Conservation (phyloP, 1,140 invertebrate genomes). For the Apis laboriosa region DNA sequence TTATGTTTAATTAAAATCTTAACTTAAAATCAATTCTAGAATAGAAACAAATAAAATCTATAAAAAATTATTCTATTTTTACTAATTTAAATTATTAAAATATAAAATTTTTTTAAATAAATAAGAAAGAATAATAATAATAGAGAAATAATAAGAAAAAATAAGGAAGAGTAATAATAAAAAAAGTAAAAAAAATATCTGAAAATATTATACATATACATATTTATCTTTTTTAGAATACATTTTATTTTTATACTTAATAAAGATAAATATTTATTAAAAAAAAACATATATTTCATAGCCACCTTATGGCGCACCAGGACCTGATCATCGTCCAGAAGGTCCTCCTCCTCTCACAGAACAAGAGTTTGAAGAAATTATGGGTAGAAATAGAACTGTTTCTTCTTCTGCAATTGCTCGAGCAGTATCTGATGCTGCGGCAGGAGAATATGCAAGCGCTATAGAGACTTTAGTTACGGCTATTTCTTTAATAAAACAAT, state of each 20-base stretch:
- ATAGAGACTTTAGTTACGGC: conserved; percentile 99
- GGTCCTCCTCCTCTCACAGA: conserved; percentile 89
- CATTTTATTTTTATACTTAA: not conserved
- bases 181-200: too few species aligned
- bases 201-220: too few species aligned
- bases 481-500: conserved; percentile 99
- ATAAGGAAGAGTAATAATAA: too few species aligned
- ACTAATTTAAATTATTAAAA: too few species aligned
- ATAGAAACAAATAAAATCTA: too few species aligned
- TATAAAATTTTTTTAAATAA: too few species aligned
- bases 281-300: conserved; percentile 49
- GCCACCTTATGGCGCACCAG: conserved; percentile 81
- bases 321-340: conserved; percentile 83
- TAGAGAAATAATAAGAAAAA: too few species aligned
- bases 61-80: too few species aligned
- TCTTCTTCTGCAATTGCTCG: conserved; percentile 97
- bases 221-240: too few species aligned
- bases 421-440: conserved; percentile 98
- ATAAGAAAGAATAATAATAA: too few species aligned
- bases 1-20: too few species aligned
- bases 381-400: conserved; percentile 97
- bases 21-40: too few species aligned
- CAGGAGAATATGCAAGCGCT: conserved; percentile 97
- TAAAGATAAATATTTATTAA: not conserved
- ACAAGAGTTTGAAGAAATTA: conserved; percentile 99